Evolutionary conservation across 2,113 vertebrate genomes (phyloP).

Genomic region (human (Homo sapiens)): GRCh38 chr2:24363501-24364000

Average conservation of each 20-base stretch:
- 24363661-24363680: neutral
- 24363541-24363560: neutral
- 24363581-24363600: neutral
- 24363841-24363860: slow-evolving; percentile 25
- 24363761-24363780: neutral
- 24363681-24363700: neutral
- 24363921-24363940: neutral
- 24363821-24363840: neutral
- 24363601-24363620: neutral
- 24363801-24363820: neutral
- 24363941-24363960: neutral
- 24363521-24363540: slow-evolving; percentile 32
- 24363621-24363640: neutral
- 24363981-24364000: neutral
- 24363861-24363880: neutral
- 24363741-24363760: neutral
- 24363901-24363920: neutral
- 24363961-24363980: neutral
- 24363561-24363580: neutral
- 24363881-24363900: neutral
- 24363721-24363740: neutral
- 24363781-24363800: neutral
- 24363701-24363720: neutral
- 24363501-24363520: neutral
- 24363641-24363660: neutral